phyloP scores from a whole-genome alignment of 2,888 invertebrate species.

The Cabera pusaria region DNA sequence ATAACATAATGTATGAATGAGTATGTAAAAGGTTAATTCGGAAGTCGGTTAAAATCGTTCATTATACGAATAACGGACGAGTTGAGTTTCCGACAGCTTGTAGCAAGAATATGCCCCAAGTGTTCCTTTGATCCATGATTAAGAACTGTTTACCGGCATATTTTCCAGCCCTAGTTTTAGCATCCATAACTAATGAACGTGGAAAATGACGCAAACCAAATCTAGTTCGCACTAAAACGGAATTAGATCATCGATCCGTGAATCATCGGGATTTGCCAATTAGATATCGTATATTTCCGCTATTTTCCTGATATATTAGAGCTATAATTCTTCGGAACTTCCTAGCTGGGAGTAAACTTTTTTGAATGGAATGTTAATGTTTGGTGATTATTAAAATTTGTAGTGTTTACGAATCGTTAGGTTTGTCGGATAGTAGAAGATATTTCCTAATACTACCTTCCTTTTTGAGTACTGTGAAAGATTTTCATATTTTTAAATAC shows the following conservation, averaged over 20 bases:
- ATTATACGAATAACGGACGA: no score
- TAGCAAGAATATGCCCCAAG: no score
- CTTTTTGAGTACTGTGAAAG: no score
- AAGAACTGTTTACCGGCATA: constrained; percentile 9
- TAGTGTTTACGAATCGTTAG: no score
- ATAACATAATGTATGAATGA: no score
- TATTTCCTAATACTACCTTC: no score
- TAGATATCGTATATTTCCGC: constrained; percentile 55
- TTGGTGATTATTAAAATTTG: no score
- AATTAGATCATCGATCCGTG: constrained; percentile 52
- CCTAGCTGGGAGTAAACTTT: not conserved
- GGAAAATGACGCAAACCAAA: constrained; percentile 36
- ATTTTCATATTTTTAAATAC: no score
- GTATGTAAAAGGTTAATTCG: no score
- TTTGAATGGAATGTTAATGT: not conserved
- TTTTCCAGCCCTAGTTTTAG: constrained; percentile 10
- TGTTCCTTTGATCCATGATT: constrained; percentile 10
- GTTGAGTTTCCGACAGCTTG: no score
- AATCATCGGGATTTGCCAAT: constrained; percentile 47
- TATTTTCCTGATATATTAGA: constrained; percentile 20
- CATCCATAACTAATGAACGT: constrained; percentile 29
- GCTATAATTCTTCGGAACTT: not conserved
- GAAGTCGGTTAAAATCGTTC: no score
- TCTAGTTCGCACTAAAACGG: constrained; percentile 39
- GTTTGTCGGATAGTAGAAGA: no score